Conservation (phyloP, 2,797 vertebrate species). For the Sparidentex hasta region DNA sequence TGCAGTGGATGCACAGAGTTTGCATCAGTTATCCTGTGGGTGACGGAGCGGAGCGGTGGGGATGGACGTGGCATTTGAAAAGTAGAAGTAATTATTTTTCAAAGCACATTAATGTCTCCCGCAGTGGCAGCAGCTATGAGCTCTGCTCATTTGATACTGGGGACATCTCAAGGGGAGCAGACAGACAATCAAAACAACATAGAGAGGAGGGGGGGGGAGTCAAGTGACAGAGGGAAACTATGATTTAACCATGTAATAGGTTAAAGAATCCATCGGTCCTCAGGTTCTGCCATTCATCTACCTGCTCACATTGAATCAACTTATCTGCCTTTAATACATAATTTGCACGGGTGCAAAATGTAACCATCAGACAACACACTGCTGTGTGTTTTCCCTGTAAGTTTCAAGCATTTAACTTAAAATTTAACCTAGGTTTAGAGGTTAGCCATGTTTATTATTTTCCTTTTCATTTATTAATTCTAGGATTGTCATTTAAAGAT, state of each 20-base stretch:
- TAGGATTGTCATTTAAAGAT: neutral
- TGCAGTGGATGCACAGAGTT: conserved; percentile 51
- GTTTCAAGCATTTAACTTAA: neutral
- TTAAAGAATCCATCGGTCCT: neutral
- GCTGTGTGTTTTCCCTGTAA: neutral
- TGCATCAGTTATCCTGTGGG: conserved; percentile 80
- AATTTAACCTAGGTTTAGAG: neutral
- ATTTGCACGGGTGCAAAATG: neutral
- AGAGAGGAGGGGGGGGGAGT: conserved; percentile 21
- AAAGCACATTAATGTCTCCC: conserved; percentile 65
- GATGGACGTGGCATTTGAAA: conserved; percentile 67
- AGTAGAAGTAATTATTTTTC: conserved; percentile 80
- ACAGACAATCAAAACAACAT: conserved; percentile 65
- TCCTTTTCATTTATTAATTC: neutral
- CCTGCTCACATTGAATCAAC: neutral
- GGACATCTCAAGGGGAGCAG: conserved; percentile 51
- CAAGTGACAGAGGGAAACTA: conserved; percentile 12
- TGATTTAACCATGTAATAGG: conserved; percentile 3
- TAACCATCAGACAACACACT: neutral
- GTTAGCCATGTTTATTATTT: neutral
- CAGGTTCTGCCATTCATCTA: neutral
- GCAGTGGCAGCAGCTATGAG: conserved; percentile 59
- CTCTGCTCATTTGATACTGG: conserved; percentile 61
- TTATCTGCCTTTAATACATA: neutral
- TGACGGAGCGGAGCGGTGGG: conserved; percentile 61